A percentile compares a stretch with the other conserved stretches of the same genome.
These are phyloP conservation scores for Amblyopsis rosae DNA, from an alignment of 2,113 vertebrate species.

Conservation along the genomic window DNA sequence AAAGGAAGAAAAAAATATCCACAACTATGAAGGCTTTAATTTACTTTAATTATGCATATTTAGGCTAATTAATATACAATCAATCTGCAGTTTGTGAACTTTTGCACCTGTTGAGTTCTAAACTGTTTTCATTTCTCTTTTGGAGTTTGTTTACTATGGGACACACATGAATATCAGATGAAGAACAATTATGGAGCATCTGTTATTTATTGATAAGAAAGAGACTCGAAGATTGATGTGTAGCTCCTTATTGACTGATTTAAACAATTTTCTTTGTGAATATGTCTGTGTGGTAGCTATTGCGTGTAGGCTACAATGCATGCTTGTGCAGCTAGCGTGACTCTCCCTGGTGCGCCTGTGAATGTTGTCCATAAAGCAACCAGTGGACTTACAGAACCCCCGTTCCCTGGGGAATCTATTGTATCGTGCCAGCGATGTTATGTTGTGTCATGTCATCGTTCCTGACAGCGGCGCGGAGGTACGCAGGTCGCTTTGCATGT, in stretches of 20 bases:
- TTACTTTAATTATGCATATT: slow-evolving; percentile 58
- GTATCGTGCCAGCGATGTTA: slow-evolving; percentile 43
- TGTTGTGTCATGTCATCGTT: slow-evolving; percentile 51
- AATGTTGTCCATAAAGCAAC: slow-evolving; percentile 30
- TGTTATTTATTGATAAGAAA: too few species aligned
- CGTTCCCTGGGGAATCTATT: slow-evolving; percentile 32
- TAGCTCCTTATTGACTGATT: background rate
- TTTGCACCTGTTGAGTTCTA: slow-evolving; percentile 34
- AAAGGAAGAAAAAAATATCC: background rate
- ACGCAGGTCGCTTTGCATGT: slow-evolving; percentile 42
- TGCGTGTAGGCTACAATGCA: too few species aligned
- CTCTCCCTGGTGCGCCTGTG: slow-evolving; percentile 25
- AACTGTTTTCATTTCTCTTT: slow-evolving; percentile 7
- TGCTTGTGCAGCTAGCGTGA: background rate
- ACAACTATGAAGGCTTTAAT: slow-evolving; percentile 56
- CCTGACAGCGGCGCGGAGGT: slow-evolving; percentile 13
- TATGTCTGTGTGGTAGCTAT: background rate
- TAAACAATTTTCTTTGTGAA: background rate
- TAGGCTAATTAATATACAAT: slow-evolving; percentile 52
- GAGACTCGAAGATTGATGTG: background rate
- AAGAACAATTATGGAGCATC: too few species aligned
- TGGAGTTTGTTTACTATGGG: too few species aligned
- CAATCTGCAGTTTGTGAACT: slow-evolving; percentile 38
- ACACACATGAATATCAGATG: too few species aligned
- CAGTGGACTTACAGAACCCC: slow-evolving; percentile 14